Evolutionary conservation across 2,888 invertebrate species (phyloP), one percentile per base, ranked within the genome.

Genomic region (Mythimna pallens): DNA sequence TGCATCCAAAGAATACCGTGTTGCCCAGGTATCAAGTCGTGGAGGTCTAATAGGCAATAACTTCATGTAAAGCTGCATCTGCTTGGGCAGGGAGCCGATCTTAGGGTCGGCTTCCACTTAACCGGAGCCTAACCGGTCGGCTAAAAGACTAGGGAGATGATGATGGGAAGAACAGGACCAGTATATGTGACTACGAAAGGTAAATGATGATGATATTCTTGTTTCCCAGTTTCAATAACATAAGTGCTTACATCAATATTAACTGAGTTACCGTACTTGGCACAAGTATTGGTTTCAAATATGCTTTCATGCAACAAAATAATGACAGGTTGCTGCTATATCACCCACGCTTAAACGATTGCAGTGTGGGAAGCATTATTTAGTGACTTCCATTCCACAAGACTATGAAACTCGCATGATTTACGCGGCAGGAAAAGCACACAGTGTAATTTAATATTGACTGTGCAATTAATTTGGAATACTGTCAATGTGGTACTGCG

Each of bases 361-460:
- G 55, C 72, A 34, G 80, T 69, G 85, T 85, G 73, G 85, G 86
- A 55, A 66, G 85, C 75, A 74, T 85, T 85, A 85, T 85, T 86
- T 85, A 85, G 72, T 80, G 70, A 70, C 66, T 70, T 71, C 68
- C 72, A 81, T 79, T 81, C 75, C 80, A 80, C 81, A 70, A 76
- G 70, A 83, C 83, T 76, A 68, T 79, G 80, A 80, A 80, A 80
- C 76, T 78, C 70, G 62, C 61, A 79, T 86, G 80, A 86, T 82
- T 80, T 86, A 85, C 73, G 73, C 74, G 25, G 61, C 58, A 73
- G 58, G 82, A 82, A 84, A 81, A 81, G 72, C 70, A 73, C 63
- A 80, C 63, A 73, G 59, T 76, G 71, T 80, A 69, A 83, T 81
- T 81, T 81, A 65, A 76, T 79, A 68, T 79, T 73, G 80, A 63